These are phyloP conservation scores for Aegithalos caudatus DNA, from an alignment of 2,113 vertebrate species.

Conservation along the genomic window DNA sequence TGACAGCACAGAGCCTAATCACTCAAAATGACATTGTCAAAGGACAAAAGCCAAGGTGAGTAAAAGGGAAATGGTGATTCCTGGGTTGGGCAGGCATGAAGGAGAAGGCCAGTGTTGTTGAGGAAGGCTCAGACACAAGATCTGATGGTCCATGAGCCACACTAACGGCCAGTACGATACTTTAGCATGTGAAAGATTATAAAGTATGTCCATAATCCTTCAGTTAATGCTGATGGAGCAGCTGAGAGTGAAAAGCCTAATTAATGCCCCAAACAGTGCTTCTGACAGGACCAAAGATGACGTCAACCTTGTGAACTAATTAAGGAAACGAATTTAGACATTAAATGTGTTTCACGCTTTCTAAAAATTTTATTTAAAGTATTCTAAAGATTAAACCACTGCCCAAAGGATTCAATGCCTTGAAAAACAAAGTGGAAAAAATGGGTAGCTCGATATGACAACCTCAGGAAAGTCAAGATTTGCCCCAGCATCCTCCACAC, in stretches of 20 bases:
- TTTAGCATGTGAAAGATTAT: background rate
- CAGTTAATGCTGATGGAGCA: background rate
- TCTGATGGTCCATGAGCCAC: background rate
- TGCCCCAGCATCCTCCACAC: background rate
- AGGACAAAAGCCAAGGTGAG: background rate
- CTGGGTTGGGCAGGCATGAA: background rate
- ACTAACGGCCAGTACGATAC: background rate
- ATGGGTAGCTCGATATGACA: fast-evolving
- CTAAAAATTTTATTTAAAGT: background rate
- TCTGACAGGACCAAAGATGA: background rate
- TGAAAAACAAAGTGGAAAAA: background rate
- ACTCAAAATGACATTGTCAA: background rate
- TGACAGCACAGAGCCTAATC: background rate
- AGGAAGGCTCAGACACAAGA: background rate
- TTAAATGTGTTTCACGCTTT: background rate
- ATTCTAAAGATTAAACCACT: background rate
- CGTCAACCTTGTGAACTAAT: background rate
- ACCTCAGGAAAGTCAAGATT: background rate
- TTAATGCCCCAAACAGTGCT: background rate
- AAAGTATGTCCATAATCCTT: background rate
- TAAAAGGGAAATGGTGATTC: background rate
- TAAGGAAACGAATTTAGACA: background rate
- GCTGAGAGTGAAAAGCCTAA: background rate
- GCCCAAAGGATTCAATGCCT: background rate
- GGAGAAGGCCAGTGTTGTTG: background rate